These are phyloP conservation scores for Sclerodermus sp. DNA, from an alignment of 2,888 invertebrate species.

Conservation along the genomic window DNA sequence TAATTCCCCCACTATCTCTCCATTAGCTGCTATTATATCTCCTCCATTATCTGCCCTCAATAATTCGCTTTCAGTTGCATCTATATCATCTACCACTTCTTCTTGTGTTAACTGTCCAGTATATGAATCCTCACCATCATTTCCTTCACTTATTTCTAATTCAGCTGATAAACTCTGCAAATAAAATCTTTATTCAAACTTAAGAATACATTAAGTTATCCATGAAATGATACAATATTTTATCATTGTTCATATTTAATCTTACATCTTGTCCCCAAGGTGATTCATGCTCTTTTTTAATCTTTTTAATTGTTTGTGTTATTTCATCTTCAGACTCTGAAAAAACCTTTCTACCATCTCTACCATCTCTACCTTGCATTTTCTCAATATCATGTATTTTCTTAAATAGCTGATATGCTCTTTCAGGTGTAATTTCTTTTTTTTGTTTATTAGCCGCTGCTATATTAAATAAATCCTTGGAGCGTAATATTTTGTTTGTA, in stretches of 20 bases:
- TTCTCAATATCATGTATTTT: constrained; percentile 51
- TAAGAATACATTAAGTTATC: background rate
- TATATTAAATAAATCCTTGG: constrained; percentile 54
- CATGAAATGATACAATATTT: background rate
- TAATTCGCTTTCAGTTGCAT: constrained; percentile 39
- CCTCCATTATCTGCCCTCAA: constrained; percentile 37
- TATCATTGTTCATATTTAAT: background rate
- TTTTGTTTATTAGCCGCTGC: constrained; percentile 52
- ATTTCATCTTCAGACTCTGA: constrained; percentile 50
- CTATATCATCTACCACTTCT: constrained; percentile 43
- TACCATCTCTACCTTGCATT: constrained; percentile 28
- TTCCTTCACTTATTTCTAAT: constrained; percentile 45
- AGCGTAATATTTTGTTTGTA: constrained; percentile 50
- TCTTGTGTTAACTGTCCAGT: constrained; percentile 42
- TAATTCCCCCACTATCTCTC: constrained; percentile 50
- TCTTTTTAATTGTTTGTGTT: constrained; percentile 43
- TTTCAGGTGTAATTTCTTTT: constrained; percentile 46
- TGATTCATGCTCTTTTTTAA: constrained; percentile 45
- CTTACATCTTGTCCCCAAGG: constrained; percentile 51
- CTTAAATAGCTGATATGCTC: constrained; percentile 48
- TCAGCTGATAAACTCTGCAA: constrained; percentile 41
- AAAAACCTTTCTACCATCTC: constrained; percentile 35
- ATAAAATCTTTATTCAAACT: background rate
- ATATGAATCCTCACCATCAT: constrained; percentile 49
- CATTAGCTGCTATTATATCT: constrained; percentile 43